A percentile compares a stretch with the other conserved stretches of the same genome.
Evolutionary conservation across 1,140 invertebrate genomes (phyloP).

Genomic region (Yoshiicerus persimilis): DNA sequence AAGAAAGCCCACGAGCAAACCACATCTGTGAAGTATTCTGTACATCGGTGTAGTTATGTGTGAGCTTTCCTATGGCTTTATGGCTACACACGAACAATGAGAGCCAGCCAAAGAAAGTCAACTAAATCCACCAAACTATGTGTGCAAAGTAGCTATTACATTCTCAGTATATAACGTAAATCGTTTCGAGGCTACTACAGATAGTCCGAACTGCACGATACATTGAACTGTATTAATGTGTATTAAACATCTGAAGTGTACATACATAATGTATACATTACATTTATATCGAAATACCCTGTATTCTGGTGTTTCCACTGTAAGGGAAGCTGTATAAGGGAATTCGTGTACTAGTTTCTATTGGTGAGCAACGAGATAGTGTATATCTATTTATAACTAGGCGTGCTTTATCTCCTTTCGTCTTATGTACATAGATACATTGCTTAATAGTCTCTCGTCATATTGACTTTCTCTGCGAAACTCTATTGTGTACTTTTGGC

Average conservation of each 20-base stretch:
- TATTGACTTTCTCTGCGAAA: background rate
- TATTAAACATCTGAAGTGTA: too few species aligned
- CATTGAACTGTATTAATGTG: background rate
- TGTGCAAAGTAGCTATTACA: background rate
- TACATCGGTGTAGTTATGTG: background rate
- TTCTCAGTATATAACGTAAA: background rate
- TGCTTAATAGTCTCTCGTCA: background rate
- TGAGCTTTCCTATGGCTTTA: background rate
- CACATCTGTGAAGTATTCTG: background rate
- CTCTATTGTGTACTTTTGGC: background rate
- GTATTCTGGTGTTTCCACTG: too few species aligned
- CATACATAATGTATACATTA: too few species aligned
- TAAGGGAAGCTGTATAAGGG: background rate
- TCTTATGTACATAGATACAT: background rate
- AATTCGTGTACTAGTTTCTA: background rate
- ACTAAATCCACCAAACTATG: background rate
- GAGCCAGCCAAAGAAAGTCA: background rate
- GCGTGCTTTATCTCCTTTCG: background rate
- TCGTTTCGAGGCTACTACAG: background rate
- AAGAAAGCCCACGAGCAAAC: background rate
- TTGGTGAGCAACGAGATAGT: background rate
- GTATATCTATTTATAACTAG: background rate
- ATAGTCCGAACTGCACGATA: background rate
- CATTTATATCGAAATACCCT: too few species aligned
- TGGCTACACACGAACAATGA: background rate